These are phyloP conservation scores for Eledona agricola DNA, from an alignment of 2,888 invertebrate genomes.

Conservation along the genomic window DNA sequence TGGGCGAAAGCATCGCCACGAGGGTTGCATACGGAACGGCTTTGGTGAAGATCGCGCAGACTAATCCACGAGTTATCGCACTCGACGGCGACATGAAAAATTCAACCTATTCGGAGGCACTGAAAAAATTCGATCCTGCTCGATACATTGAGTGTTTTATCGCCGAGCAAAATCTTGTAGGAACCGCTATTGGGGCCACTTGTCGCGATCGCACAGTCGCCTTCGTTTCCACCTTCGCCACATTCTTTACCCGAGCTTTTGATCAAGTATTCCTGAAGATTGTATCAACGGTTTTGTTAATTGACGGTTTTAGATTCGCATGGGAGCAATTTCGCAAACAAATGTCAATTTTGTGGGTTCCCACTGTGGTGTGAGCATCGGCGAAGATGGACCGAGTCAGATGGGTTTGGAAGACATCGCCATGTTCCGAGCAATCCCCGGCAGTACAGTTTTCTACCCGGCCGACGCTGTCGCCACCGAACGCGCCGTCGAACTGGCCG, in stretches of 20 bases:
- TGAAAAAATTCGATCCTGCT: slow-evolving; percentile 76
- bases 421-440: slow-evolving; percentile 92
- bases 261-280: slow-evolving; percentile 81
- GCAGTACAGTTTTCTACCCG: slow-evolving; percentile 81
- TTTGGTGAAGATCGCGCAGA: slow-evolving; percentile 84
- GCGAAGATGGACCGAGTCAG: slow-evolving; percentile 98
- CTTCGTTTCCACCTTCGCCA: slow-evolving; percentile 97
- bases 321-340: slow-evolving; percentile 99
- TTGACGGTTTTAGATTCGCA: slow-evolving; percentile 76
- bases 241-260: slow-evolving; percentile 95
- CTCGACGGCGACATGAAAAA: slow-evolving; percentile 99
- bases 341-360: slow-evolving; percentile 97
- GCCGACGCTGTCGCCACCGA: slow-evolving; percentile 95
- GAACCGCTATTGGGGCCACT: slow-evolving; percentile 94
- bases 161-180: slow-evolving; percentile 98
- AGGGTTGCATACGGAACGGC: slow-evolving; percentile 95
- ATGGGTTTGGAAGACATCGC: slow-evolving; percentile 99
- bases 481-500: slow-evolving; percentile 93
- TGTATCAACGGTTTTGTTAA: slow-evolving; percentile 18
- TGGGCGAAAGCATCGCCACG: slow-evolving; percentile 84
- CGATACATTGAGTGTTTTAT: slow-evolving; percentile 98
- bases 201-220: slow-evolving; percentile 92
- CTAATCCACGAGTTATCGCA: slow-evolving; percentile 85
- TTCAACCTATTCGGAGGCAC: slow-evolving; percentile 95
- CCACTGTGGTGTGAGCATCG: slow-evolving; percentile 98